These are phyloP conservation scores for Shinisaurus crocodilurus DNA, from an alignment of 2,113 vertebrate genomes.

Conservation along the genomic window DNA sequence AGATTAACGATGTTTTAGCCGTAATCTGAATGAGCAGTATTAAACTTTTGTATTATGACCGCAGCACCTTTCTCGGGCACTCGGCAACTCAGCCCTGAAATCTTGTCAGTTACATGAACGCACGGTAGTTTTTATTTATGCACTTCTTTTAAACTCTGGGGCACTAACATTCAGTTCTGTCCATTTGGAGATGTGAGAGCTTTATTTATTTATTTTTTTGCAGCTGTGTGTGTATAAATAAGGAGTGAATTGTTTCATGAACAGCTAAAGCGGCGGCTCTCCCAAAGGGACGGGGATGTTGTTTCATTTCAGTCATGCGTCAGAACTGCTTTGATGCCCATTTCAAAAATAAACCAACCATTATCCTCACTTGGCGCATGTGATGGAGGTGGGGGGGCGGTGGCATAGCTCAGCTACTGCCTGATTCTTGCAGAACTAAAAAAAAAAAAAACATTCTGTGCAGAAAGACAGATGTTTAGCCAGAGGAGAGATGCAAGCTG, in stretches of 20 bases:
- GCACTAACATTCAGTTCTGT: slow-evolving; percentile 23
- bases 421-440: not conserved
- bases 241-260: not conserved
- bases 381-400: accelerated
- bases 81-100: slow-evolving; percentile 46
- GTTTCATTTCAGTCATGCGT: not conserved
- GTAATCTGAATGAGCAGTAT: slow-evolving; percentile 52
- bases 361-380: not conserved
- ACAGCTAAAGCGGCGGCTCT: not conserved
- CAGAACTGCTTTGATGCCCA: not conserved
- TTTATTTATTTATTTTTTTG: too few species aligned
- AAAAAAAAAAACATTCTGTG: too few species aligned
- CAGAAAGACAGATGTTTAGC: not conserved
- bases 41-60: slow-evolving; percentile 40
- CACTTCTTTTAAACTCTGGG: accelerated
- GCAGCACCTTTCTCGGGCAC: slow-evolving; percentile 46
- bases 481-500: not conserved
- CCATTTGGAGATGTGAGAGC: not conserved
- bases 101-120: slow-evolving; percentile 10
- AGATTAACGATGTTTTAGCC: slow-evolving; percentile 62
- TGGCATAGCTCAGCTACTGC: not conserved
- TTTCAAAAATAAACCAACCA: not conserved
- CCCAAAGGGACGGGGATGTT: not conserved
- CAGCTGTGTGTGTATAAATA: not conserved
- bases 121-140: not conserved